Evolutionary conservation across 30 jellyfish, hydroid and myxozoan genomes (phyloP), one percentile per base, ranked within the genome.

Genomic region (Hydra vulgaris): DNA sequence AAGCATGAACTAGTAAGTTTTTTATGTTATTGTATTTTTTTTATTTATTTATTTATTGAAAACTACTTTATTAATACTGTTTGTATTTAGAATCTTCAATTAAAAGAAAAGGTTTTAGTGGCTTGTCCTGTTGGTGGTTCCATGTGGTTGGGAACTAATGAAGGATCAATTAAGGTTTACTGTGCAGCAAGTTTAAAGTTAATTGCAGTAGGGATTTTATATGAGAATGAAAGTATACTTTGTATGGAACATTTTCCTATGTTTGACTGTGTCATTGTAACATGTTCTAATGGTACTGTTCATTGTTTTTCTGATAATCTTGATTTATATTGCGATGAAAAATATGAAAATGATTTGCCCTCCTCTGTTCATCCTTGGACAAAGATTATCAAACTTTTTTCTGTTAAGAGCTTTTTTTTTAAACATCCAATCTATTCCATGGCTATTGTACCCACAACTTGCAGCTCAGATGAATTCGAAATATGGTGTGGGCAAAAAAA

Each of bases 401-500:
- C 92, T 25, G 69, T 70, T 74, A 66, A 83, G 69, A 87, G 66
- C n/a, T 82, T 27, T 53, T 83, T 88, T 0, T 94, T 92, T 15
- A 79, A 72, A 23, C 26, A 82, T 71, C 94, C 88, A 23, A 84
- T 92, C 18, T 94, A 87, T 79, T 87, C 96, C 75, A 22, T 92
- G 68, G 98, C 98, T 4, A 96, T 94, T 18, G 96, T 92, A n/a
- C n/a, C n/a, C n/a, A n/a, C n/a, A n/a, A n/a, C n/a, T n/a, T n/a
- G 89, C 86, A 8, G 75, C 21, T 23, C 74, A 17, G 22, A 18
- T 18, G 69, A 16, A 8, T 87, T 79, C 54, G 98, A 92, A 77
- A 70, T 92, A 66, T 92, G 98, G 98, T 92, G 98, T 53, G 98
- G 98, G 8, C 94, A 88, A 27, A 95, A 92, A 24, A 83, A 82